phyloP scores from a whole-genome alignment of 2,113 vertebrate genomes.

The Callospermophilus lateralis region DNA sequence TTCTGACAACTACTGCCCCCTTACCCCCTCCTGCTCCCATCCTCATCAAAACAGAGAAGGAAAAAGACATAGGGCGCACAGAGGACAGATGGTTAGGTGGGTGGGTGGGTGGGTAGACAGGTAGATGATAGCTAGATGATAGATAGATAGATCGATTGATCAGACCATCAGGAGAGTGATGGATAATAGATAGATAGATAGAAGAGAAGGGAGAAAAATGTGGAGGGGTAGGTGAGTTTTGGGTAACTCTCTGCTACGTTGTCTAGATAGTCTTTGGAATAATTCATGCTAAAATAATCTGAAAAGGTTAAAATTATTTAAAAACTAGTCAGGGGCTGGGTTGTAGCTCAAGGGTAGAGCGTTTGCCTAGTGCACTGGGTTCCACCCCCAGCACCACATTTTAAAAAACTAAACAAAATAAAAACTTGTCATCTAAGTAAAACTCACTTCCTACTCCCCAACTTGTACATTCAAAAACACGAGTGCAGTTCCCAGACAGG shows the following conservation, averaged over 20 bases:
- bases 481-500: background rate
- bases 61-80: background rate
- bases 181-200: background rate
- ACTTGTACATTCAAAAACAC: background rate
- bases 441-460: constrained; percentile 37
- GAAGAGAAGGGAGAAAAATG: background rate
- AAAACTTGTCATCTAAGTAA: constrained; percentile 46
- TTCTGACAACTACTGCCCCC: background rate
- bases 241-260: background rate
- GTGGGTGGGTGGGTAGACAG: no score
- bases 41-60: background rate
- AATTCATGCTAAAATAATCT: background rate
- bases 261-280: background rate
- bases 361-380: no score
- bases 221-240: background rate
- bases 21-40: background rate
- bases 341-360: no score
- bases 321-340: background rate
- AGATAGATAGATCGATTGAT: background rate
- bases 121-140: background rate
- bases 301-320: constrained; percentile 49
- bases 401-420: background rate
- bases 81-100: no score
- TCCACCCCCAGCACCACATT: no score
- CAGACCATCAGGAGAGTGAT: background rate